phyloP scores from a whole-genome alignment of 1,140 invertebrate species.

The Macrobrachium nipponense region DNA sequence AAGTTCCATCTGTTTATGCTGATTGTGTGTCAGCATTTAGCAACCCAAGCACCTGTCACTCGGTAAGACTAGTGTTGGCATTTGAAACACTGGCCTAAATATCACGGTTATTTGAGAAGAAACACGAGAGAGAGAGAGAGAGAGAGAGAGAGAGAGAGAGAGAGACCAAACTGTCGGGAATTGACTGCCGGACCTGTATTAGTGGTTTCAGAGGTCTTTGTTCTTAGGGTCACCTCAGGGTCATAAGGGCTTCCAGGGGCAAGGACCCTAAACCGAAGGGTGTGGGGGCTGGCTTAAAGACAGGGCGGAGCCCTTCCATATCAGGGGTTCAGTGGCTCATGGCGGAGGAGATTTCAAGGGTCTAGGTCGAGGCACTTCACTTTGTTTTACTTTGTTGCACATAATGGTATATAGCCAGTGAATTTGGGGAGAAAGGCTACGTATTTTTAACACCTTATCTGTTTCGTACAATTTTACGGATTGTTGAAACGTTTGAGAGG shows the following conservation, averaged over 20 bases:
- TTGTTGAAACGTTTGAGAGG: too few relatives aligned
- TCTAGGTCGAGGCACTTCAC: conserved; percentile 3
- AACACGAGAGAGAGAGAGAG: too few relatives aligned
- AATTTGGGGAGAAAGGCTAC: too few relatives aligned
- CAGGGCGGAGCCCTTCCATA: conserved; percentile 17
- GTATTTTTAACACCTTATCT: too few relatives aligned
- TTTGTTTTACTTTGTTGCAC: conserved; percentile 3
- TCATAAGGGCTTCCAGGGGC: conserved; percentile 14
- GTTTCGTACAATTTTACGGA: too few relatives aligned
- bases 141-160: too few relatives aligned
- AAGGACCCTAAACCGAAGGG: conserved; percentile 39
- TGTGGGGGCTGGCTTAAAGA: conserved; percentile 15
- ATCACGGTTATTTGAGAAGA: too few relatives aligned
- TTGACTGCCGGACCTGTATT: too few relatives aligned
- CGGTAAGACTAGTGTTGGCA: not conserved
- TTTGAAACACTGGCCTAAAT: too few relatives aligned
- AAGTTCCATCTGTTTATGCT: conserved; percentile 13
- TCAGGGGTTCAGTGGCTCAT: conserved; percentile 41
- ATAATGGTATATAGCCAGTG: not conserved
- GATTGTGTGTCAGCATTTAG: not conserved
- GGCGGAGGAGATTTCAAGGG: conserved; percentile 16
- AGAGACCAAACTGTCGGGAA: too few relatives aligned
- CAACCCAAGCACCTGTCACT: not conserved
- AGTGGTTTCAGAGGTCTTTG: conserved; percentile 21
- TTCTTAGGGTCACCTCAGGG: conserved; percentile 34